A percentile compares a stretch with the other conserved stretches of the same genome.
Conservation (phyloP, 92 coral and sea anemone species). For the Epizoanthus scotinus region DNA sequence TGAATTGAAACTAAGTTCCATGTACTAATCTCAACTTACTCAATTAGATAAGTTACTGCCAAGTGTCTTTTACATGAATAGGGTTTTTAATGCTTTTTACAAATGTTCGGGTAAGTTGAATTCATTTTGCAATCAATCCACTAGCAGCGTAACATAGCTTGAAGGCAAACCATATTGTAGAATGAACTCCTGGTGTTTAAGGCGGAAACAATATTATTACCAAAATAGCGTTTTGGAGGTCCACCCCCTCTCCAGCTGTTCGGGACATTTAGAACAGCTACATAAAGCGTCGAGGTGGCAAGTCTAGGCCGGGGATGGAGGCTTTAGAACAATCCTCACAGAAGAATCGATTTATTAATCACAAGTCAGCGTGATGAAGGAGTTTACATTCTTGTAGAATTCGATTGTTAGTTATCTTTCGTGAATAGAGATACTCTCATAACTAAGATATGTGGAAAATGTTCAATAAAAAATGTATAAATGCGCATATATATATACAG, state of each 20-base stretch:
- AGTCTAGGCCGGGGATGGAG: constrained; percentile 5
- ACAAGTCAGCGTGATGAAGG: neutral
- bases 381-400: neutral
- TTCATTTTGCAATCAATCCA: neutral
- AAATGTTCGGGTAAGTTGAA: constrained; percentile 8
- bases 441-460: no score
- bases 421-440: no score
- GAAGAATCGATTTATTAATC: constrained; percentile 17
- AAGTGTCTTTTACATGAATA: constrained; percentile 24
- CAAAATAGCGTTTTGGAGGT: neutral
- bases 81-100: constrained; percentile 20
- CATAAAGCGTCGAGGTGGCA: constrained; percentile 31
- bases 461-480: no score
- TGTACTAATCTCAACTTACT: constrained; percentile 13
- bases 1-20: constrained; percentile 16
- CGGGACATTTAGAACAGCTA: neutral
- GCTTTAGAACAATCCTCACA: neutral
- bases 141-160: neutral
- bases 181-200: constrained; percentile 3
- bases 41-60: neutral
- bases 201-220: constrained; percentile 21
- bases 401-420: neutral
- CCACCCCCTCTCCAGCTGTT: constrained; percentile 22
- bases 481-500: no score
- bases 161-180: neutral